Conservation (phyloP, 2,888 invertebrate species). For the Fabriciana adippe region DNA sequence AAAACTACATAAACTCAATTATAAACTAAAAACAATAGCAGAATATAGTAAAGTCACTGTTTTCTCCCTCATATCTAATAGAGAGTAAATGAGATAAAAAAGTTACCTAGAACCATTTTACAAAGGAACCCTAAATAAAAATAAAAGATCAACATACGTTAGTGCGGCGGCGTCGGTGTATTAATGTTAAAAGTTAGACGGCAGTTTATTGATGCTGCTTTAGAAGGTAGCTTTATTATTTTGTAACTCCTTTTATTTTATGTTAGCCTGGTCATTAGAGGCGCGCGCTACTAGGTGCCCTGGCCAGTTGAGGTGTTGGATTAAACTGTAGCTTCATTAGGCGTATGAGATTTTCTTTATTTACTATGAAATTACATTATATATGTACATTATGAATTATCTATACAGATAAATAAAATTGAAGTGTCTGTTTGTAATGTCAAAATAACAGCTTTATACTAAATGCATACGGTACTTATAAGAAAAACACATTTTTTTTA, state of each 20-base stretch:
- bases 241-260: slow-evolving; percentile 31
- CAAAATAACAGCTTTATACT: too few species aligned
- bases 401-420: too few species aligned
- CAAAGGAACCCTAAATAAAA: slow-evolving; percentile 18
- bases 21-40: too few species aligned
- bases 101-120: neutral
- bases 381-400: too few species aligned
- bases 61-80: neutral
- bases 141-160: slow-evolving; percentile 24
- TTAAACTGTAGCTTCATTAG: too few species aligned
- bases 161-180: slow-evolving; percentile 8
- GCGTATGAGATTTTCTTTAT: too few species aligned
- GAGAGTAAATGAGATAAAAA: neutral
- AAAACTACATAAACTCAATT: too few species aligned
- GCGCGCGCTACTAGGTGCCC: neutral
- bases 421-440: too few species aligned
- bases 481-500: too few species aligned
- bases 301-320: neutral
- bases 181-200: slow-evolving; percentile 25
- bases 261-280: slow-evolving; percentile 6
- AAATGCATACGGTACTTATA: too few species aligned
- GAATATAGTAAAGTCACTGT: neutral
- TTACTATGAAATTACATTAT: too few species aligned
- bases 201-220: slow-evolving; percentile 18
- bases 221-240: slow-evolving; percentile 10